These are phyloP conservation scores for Narcine bancroftii DNA, from an alignment of 2,113 vertebrate species.

Conservation along the genomic window DNA sequence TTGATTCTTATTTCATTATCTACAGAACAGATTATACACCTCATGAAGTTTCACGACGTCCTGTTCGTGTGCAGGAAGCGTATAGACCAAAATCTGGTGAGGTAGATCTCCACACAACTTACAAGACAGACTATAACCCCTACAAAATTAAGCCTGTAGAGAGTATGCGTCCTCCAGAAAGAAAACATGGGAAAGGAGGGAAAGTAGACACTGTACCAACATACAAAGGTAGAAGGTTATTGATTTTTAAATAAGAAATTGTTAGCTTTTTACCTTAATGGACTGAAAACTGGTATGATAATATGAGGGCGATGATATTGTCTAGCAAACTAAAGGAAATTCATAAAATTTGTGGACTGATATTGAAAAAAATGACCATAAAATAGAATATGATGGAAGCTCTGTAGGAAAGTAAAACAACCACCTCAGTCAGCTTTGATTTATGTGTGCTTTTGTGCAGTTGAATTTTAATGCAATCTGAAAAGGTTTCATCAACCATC, in stretches of 20 bases:
- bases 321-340: not conserved
- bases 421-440: not conserved
- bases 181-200: slow-evolving; percentile 44
- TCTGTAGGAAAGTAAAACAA: not conserved
- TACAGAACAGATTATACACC: slow-evolving; percentile 68
- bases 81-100: slow-evolving; percentile 55
- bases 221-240: slow-evolving; percentile 61
- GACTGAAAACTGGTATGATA: not conserved
- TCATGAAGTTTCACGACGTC: slow-evolving; percentile 52
- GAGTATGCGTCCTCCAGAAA: slow-evolving; percentile 54
- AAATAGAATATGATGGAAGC: not conserved
- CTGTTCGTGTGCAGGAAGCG: slow-evolving; percentile 48
- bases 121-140: slow-evolving; percentile 61
- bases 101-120: slow-evolving; percentile 65
- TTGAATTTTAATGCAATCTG: not conserved
- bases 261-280: not conserved
- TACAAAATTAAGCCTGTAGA: slow-evolving; percentile 56
- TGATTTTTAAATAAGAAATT: slow-evolving; percentile 7
- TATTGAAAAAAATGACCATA: not conserved
- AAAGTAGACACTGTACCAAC: slow-evolving; percentile 71
- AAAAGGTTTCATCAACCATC: not conserved
- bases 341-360: not conserved
- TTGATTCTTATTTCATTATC: slow-evolving; percentile 38
- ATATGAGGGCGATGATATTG: not conserved
- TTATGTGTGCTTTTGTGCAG: not conserved